Evolutionary conservation across 2,797 vertebrate species (phyloP).

Genomic region (Hafferia zeledoni): DNA sequence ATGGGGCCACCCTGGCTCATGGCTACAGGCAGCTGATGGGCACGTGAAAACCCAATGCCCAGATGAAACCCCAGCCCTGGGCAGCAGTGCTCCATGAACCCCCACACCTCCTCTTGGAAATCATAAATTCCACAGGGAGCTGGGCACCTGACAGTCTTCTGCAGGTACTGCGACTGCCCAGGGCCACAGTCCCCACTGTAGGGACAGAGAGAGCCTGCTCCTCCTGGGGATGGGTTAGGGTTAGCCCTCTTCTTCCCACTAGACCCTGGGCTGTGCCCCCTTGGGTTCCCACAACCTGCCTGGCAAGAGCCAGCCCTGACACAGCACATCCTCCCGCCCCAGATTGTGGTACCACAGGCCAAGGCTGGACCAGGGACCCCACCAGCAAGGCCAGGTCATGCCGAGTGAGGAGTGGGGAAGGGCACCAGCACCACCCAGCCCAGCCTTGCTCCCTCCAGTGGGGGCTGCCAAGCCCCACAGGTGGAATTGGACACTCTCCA

Average conservation of each 20-base stretch:
- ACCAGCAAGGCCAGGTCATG: rapidly evolving
- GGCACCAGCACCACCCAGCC: not conserved
- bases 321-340: rapidly evolving
- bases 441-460: not conserved
- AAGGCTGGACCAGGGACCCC: not conserved
- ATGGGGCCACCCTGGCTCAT: not conserved
- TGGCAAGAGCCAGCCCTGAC: not conserved
- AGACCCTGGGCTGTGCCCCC: not conserved
- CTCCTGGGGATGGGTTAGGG: not conserved
- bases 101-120: not conserved
- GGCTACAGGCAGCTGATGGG: not conserved
- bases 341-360: not conserved
- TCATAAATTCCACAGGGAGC: not conserved
- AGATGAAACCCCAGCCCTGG: not conserved
- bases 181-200: not conserved
- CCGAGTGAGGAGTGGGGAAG: rapidly evolving
- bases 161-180: not conserved
- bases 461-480: rapidly evolving
- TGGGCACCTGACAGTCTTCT: not conserved
- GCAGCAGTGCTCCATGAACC: not conserved
- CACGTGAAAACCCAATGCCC: not conserved
- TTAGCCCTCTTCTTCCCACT: not conserved
- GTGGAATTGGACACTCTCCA: rapidly evolving
- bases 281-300: not conserved
- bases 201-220: not conserved